Conservation (phyloP, 2,797 vertebrate genomes). For the Clarias platycephalus region DNA sequence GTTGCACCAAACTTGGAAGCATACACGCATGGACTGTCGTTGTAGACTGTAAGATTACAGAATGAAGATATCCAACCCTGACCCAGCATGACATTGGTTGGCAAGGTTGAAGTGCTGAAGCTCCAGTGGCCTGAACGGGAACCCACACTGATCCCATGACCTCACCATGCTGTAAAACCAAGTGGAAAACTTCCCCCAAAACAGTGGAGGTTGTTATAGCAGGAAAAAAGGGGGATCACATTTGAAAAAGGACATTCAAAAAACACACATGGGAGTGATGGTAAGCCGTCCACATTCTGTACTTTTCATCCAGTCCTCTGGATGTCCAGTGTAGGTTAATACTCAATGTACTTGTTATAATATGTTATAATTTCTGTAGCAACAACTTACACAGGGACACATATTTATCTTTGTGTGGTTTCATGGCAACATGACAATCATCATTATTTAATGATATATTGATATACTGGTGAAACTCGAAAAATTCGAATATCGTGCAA, state of each 20-base stretch:
- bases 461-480: no score
- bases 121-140: not conserved
- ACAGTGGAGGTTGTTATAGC: not conserved
- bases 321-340: no score
- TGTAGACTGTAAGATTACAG: not conserved
- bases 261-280: not conserved
- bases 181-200: not conserved
- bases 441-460: not conserved
- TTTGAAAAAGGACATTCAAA: not conserved
- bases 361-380: not conserved
- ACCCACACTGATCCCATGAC: not conserved
- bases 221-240: not conserved
- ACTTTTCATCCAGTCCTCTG: no score
- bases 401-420: not conserved
- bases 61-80: not conserved
- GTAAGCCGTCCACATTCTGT: no score
- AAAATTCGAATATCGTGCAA: no score
- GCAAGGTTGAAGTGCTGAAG: not conserved
- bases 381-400: not conserved
- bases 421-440: not conserved
- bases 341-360: not conserved
- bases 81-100: not conserved
- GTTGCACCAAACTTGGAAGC: not conserved
- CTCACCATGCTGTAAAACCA: not conserved
- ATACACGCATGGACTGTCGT: not conserved